Evolutionary conservation across 2,113 vertebrate genomes (phyloP), one percentile per base, ranked within the genome.

Genomic region (Protobothrops mucrosquamatus): DNA sequence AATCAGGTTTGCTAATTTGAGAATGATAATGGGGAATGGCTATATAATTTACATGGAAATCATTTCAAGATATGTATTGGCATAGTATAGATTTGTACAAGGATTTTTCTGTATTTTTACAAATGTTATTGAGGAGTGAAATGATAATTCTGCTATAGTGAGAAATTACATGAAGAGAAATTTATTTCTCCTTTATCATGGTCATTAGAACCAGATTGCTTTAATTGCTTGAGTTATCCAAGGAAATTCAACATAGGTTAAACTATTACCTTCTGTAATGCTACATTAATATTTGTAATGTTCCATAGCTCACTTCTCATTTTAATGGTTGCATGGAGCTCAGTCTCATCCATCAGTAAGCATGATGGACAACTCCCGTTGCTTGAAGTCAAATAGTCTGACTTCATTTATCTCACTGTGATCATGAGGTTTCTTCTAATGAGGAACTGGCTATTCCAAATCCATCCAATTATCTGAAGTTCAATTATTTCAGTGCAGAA

Each of bases 1-100:
- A 48, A 34, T 91, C 56, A 89, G 34, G 22, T 94, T 93, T 43
- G 86, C 92, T 56, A 87, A 86, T 81, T 43, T 39, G 34, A 39
- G 6, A 81, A 39, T 24, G 6, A 22, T 14, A 59, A 14, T 90
- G 81, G 90, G 95, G 87, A 0, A 0, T 91, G 51, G 85, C 57
- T 20, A 26, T 55, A 6, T 85, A 64, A 51, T 55, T 0, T 89
- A 20, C n/a, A 90, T 91, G 88, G 46, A 54, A 43, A 64, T 92
- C 34, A 43, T 48, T 51, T 93, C 46, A 74, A 51, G n/a, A n/a
- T 46, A 26, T 55, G 10, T 4, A 59, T 74, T 20, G 43, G 48
- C 51, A n/a, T 4, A 34, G 9, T 26, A 88, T 69, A 64, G 20
- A 34, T 85, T 61, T 86, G 9, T 48, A 18, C 39, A 46, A 46